Conservation (phyloP, 1,140 invertebrate species). For the Tetramorium alpestre region DNA sequence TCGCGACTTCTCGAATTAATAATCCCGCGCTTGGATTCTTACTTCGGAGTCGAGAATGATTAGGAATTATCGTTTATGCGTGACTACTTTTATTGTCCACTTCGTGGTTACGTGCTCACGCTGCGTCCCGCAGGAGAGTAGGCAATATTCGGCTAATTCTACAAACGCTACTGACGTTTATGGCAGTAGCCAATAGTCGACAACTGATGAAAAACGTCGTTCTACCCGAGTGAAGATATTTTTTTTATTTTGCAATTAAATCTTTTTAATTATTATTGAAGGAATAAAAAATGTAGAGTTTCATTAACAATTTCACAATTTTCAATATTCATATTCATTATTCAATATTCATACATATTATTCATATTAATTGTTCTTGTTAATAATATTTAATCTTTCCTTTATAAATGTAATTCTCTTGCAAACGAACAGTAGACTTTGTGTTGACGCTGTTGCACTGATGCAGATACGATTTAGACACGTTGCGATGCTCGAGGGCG, state of each 20-base stretch:
- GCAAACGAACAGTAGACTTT: background rate
- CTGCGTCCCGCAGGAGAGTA: background rate
- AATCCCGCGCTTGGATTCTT: constrained; percentile 58
- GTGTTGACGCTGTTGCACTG: constrained; percentile 5
- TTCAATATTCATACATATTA: background rate
- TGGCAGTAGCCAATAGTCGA: background rate
- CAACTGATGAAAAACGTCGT: background rate
- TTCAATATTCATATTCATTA: background rate
- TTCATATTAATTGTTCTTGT: background rate
- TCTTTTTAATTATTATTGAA: background rate
- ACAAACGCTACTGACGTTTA: background rate
- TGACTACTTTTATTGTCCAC: constrained; percentile 42
- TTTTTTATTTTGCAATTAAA: background rate
- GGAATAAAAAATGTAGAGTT: background rate
- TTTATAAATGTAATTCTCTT: background rate
- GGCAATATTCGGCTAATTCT: constrained; percentile 26
- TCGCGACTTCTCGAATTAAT: constrained; percentile 59
- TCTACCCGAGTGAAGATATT: background rate
- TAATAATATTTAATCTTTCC: background rate
- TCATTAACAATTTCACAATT: background rate
- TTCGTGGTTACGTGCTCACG: constrained; percentile 34
- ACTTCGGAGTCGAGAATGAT: constrained; percentile 36
- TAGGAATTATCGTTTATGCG: constrained; percentile 60
- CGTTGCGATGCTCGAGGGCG: background rate
- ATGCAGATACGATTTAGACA: constrained; percentile 28